Evolutionary conservation across 2,797 vertebrate genomes (phyloP).

Genomic region (Rhinoraja longicauda): DNA sequence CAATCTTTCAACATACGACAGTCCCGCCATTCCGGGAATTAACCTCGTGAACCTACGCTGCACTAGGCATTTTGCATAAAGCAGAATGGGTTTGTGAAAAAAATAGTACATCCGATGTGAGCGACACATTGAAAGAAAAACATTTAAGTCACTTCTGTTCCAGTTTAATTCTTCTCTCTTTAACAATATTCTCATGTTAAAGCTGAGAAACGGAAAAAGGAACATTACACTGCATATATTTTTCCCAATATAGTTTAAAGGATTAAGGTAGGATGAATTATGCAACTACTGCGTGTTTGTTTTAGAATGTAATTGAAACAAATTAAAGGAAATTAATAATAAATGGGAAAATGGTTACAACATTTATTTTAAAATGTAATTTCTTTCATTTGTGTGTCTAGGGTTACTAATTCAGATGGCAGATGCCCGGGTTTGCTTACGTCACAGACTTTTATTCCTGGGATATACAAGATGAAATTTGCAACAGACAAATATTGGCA

Average conservation of each 20-base stretch:
- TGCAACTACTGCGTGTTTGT: neutral
- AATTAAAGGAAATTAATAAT: neutral
- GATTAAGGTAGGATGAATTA: neutral
- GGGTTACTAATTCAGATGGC: constrained; percentile 69
- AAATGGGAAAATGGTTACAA: too few species aligned
- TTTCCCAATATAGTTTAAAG: neutral
- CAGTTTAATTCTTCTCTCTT: neutral
- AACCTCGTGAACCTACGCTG: too few species aligned
- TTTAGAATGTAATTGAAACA: neutral
- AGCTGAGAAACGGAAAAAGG: too few species aligned
- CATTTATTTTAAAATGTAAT: neutral
- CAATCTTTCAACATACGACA: too few species aligned
- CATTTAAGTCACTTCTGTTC: neutral
- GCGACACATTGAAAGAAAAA: neutral
- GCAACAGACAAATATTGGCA: constrained; percentile 78
- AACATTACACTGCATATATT: neutral
- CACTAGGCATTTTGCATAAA: neutral
- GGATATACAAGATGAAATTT: constrained; percentile 79
- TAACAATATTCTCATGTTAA: too few species aligned
- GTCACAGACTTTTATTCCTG: constrained; percentile 56
- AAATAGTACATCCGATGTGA: neutral
- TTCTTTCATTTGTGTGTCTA: constrained; percentile 48
- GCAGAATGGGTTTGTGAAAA: too few species aligned
- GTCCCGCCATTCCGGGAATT: too few species aligned
- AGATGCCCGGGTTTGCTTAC: constrained; percentile 66